Evolutionary conservation across 2,797 vertebrate species (phyloP), one percentile per base, ranked within the genome.

Genomic region (Streptopelia turtur): DNA sequence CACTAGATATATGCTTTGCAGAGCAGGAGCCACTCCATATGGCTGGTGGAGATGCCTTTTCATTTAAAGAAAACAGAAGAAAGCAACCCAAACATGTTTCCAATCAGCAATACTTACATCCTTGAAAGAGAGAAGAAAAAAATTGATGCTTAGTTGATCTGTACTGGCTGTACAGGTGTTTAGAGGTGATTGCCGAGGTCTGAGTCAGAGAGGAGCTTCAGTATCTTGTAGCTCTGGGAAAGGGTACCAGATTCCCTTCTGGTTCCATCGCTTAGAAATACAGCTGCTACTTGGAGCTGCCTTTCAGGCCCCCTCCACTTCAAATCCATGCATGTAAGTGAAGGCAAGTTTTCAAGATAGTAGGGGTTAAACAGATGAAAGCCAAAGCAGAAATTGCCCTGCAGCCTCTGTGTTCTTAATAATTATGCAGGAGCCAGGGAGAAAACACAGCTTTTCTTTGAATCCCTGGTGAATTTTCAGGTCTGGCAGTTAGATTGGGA

Each of bases 51-150:
- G 49, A 68, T 49, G 25, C 60, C 25, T 63, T 37, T 89, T 77
- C 56, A 16, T 56, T 85, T 66, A 90, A 95, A 91, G 56, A 77
- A 93, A 83, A 89, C 53, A 71, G 33, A 16, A 65, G 71, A 78
- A 82, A 50, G 2, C 37, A 76, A 72, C 21, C 25, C 41, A 76
- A 93, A 79, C 16, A 24, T 35, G 16, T 52, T 93, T 92, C 31
- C 49, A n/a, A 45, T 53, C 35, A 83, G 45, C n/a, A 71, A 41
- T 41, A 39, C 30, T 52, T 81, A 35, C 4, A 63, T 53, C 28
- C 33, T 74, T 28, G 37, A 84, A 94, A 70, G 52, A 11, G 8
- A 64, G 24, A 59, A 55, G 7, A 16, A 71, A 71, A 66, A 30
- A 39, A 28, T 1, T 20, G 25, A 35, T 5, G 0, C 22, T 63